Conservation (phyloP, 1,140 invertebrate species). For the Cephus cinctus region DNA sequence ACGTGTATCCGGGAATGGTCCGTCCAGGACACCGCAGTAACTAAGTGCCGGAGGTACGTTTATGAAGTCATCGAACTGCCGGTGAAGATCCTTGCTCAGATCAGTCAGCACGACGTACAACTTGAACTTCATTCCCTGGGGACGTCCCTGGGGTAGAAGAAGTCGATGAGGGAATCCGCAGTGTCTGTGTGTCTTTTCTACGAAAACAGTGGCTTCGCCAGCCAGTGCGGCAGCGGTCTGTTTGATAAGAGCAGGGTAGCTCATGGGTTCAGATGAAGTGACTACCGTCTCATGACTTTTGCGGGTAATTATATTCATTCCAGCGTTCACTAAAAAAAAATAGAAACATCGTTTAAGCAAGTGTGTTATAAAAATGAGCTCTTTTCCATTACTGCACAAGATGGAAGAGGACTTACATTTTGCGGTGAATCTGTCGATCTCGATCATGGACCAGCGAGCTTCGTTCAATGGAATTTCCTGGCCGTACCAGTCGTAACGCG, state of each 20-base stretch:
- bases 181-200: slow-evolving; percentile 39
- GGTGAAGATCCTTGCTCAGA: slow-evolving; percentile 5
- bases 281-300: slow-evolving; percentile 54
- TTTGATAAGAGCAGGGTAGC: slow-evolving; percentile 11
- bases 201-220: slow-evolving; percentile 31
- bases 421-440: slow-evolving; percentile 56
- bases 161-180: slow-evolving; percentile 60
- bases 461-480: slow-evolving; percentile 52
- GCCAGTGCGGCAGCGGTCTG: slow-evolving; percentile 20
- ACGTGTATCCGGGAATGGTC: slow-evolving; percentile 28
- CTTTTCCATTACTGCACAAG: neutral
- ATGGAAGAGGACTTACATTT: slow-evolving; percentile 20
- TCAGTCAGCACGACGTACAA: slow-evolving; percentile 56
- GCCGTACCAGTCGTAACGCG: slow-evolving; percentile 55
- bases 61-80: neutral
- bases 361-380: neutral
- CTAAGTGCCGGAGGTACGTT: slow-evolving; percentile 16
- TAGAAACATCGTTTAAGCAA: neutral
- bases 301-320: slow-evolving; percentile 55
- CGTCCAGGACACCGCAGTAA: neutral
- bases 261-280: slow-evolving; percentile 45
- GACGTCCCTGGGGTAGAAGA: slow-evolving; percentile 58
- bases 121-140: slow-evolving; percentile 57
- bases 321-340: slow-evolving; percentile 42
- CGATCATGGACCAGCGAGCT: slow-evolving; percentile 54